Evolutionary conservation across 2,113 vertebrate genomes (phyloP), one percentile per base, ranked within the genome.

Genomic region (Ardeotis arabs): DNA sequence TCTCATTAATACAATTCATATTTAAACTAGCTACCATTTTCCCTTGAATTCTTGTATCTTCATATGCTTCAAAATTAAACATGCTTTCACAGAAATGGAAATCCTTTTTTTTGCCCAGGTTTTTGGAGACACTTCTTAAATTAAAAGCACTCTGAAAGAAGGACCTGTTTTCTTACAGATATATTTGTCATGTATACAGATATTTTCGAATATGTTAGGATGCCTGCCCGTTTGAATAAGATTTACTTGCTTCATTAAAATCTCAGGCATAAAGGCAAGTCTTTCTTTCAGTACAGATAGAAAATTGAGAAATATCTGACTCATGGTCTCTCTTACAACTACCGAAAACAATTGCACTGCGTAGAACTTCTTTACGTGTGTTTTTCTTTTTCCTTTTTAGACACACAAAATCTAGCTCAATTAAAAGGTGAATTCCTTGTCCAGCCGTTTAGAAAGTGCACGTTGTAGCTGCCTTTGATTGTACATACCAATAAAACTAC

Each of bases 1-100:
- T 81, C 85, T 94, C 85, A 90, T 94, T 96, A 96, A 97, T 96
- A 93, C 72, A 89, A 94, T 97, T 95, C 86, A 91, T 97, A 94
- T 96, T 97, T 97, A 96, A 97, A 96, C 78, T 63, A 95, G 59
- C 52, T 94, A 75, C 75, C 64, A 41, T 84, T 96, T 95, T 97
- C 45, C 67, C 68, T 85, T 90, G 86, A 92, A 78, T 81, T 92
- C 64, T 78, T 64, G 72, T 73, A 66, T 75, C 12, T 5, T 93
- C 85, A 62, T 44, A 52, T 44, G 45, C 69, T 95, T 95, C 89
- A 88, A 89, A 93, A 86, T 93, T 90, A 94, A 94, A 80, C 17
- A 44, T 64, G n/a, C 69, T 93, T 95, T 96, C 79, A 89, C 44
- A 74, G 76, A 91, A 93, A 87, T 58, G 45, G 59, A 95, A 93